A percentile compares a stretch with the other conserved stretches of the same genome.
Conservation (phyloP, 2,797 vertebrate genomes). For the Oreortyx pictus region DNA sequence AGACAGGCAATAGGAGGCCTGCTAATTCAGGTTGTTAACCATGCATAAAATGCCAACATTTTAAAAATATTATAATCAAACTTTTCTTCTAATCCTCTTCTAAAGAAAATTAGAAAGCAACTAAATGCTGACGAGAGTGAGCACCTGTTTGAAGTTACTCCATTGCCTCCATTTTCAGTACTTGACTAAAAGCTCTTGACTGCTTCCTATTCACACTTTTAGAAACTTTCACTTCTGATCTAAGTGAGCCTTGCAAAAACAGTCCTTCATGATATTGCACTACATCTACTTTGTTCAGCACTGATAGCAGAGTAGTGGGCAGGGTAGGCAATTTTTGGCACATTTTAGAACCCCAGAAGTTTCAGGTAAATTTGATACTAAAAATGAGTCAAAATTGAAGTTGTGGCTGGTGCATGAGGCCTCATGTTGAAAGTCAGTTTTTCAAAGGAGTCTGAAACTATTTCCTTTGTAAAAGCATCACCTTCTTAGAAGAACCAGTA, state of each 20-base stretch:
- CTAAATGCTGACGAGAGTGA: background rate
- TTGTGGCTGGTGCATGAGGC: background rate
- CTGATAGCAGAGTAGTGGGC: background rate
- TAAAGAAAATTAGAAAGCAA: background rate
- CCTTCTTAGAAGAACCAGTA: background rate
- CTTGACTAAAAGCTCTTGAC: background rate
- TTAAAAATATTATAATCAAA: background rate
- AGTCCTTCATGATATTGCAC: background rate
- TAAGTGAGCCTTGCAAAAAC: background rate
- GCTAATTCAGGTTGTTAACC: background rate
- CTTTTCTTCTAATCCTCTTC: background rate
- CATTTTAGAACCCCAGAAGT: background rate
- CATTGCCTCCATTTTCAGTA: background rate
- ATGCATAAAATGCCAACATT: background rate
- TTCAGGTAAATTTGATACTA: background rate
- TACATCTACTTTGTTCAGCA: background rate
- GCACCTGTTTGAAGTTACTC: background rate
- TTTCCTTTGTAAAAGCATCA: background rate
- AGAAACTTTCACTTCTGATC: background rate
- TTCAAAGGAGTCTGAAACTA: background rate
- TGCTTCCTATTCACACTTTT: background rate
- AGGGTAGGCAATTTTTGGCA: background rate
- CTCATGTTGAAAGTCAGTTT: background rate
- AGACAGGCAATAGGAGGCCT: background rate
- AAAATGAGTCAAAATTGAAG: background rate